Conservation (phyloP, 1,140 invertebrate genomes). For the Penaeus japonicus region DNA sequence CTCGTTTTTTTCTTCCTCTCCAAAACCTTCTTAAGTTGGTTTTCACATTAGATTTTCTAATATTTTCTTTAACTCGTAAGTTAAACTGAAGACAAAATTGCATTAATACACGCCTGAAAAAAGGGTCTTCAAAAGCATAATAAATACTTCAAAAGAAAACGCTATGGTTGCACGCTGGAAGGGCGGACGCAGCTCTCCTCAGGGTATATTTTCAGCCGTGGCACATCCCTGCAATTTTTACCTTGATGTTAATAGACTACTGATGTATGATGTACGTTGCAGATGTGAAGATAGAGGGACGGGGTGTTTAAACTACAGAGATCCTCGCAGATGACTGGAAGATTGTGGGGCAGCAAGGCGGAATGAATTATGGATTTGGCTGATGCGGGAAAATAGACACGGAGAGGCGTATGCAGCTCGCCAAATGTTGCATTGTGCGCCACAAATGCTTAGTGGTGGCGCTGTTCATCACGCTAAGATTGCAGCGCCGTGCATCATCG, state of each 20-base stretch:
- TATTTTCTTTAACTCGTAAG: conserved; percentile 32
- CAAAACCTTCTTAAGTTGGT: conserved; percentile 21
- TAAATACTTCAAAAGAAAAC: conserved; percentile 35
- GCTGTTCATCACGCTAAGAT: too few species aligned
- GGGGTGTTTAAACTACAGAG: conserved; percentile 57
- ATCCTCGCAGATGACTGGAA: conserved; percentile 53
- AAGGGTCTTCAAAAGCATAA: conserved; percentile 28
- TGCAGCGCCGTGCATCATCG: too few species aligned
- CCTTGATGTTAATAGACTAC: conserved; percentile 57
- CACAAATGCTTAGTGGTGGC: too few species aligned
- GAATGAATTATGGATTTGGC: conserved; percentile 51
- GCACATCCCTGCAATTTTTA: conserved; percentile 49
- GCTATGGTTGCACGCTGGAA: conserved; percentile 7
- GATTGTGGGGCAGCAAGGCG: conserved; percentile 42
- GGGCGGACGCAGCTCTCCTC: background rate
- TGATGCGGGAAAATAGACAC: conserved; percentile 34
- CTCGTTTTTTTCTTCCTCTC: conserved; percentile 21
- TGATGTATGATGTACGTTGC: conserved; percentile 56
- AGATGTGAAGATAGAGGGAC: conserved; percentile 55
- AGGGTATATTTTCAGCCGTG: conserved; percentile 34
- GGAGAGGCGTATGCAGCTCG: background rate
- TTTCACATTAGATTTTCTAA: conserved; percentile 38
- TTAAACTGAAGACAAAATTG: conserved; percentile 43
- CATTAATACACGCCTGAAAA: conserved; percentile 28
- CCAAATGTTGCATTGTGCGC: background rate